Evolutionary conservation across 2,797 vertebrate species (phyloP).

Genomic region (Scleropages formosus): DNA sequence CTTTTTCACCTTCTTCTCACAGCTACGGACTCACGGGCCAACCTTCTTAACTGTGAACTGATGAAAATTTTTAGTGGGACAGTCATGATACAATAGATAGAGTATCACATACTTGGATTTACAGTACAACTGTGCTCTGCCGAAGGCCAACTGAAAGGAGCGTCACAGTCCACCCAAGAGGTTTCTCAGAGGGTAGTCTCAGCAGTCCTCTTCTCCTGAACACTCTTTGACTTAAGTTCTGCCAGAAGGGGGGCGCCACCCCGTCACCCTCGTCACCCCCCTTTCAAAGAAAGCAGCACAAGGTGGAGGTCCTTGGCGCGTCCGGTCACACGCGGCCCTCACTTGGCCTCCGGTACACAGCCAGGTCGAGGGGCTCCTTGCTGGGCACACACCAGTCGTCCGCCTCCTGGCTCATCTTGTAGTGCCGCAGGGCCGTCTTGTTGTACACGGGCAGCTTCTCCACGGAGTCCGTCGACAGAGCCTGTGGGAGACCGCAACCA

Average conservation of each 20-base stretch:
- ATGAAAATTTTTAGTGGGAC: slow-evolving; percentile 2
- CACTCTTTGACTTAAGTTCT: background rate
- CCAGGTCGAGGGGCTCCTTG: slow-evolving; percentile 86
- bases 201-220: background rate
- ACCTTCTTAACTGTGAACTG: slow-evolving; percentile 16
- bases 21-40: slow-evolving; percentile 23
- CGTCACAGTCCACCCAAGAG: slow-evolving; percentile 24
- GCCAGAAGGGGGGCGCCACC: slow-evolving; percentile 6
- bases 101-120: background rate
- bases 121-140: slow-evolving; percentile 1
- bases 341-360: slow-evolving; percentile 75
- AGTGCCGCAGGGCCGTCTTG: slow-evolving; percentile 89
- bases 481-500: slow-evolving; percentile 60
- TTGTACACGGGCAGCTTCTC: slow-evolving; percentile 93
- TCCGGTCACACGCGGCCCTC: slow-evolving; percentile 35
- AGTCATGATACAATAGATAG: background rate
- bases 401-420: slow-evolving; percentile 83
- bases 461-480: slow-evolving; percentile 89
- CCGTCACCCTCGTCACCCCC: slow-evolving; percentile 15
- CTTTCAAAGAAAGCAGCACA: background rate
- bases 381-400: slow-evolving; percentile 95
- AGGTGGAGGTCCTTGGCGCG: background rate
- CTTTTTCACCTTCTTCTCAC: slow-evolving; percentile 25
- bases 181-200: slow-evolving; percentile 27
- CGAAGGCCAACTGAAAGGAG: background rate